phyloP scores from a whole-genome alignment of 2,797 vertebrate genomes.

The Ptychobarbus kaznakovi region DNA sequence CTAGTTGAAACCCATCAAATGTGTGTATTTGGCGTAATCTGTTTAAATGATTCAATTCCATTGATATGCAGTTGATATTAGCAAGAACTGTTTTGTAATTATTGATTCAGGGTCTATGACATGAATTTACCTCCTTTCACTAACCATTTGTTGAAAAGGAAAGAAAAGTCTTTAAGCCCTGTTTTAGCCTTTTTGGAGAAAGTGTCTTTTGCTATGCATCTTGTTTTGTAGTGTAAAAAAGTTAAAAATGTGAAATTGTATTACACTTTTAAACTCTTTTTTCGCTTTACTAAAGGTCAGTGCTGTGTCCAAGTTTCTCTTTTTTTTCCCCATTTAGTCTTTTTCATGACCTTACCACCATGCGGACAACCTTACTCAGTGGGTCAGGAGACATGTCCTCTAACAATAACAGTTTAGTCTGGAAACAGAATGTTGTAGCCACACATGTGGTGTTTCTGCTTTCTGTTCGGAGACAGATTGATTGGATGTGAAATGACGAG shows the following conservation, averaged over 20 bases:
- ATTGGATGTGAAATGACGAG: neutral
- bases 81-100: neutral
- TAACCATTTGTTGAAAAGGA: neutral
- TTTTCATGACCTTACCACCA: neutral
- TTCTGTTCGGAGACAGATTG: neutral
- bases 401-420: neutral
- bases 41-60: neutral
- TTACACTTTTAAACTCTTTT: neutral
- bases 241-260: no score
- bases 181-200: neutral
- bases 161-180: neutral
- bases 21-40: neutral
- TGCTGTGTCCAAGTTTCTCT: neutral
- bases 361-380: neutral
- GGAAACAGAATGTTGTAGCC: neutral
- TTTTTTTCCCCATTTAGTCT: neutral
- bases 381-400: neutral
- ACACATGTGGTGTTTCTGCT: conserved; percentile 1
- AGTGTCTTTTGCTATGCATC: neutral
- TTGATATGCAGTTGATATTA: neutral
- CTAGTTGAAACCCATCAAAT: neutral
- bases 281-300: neutral
- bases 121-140: neutral
- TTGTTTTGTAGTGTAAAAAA: neutral
- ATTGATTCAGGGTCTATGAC: neutral